A percentile compares a stretch with the other conserved stretches of the same genome.
Conservation (phyloP, 2,797 vertebrate species). For the Vireo griseus region DNA sequence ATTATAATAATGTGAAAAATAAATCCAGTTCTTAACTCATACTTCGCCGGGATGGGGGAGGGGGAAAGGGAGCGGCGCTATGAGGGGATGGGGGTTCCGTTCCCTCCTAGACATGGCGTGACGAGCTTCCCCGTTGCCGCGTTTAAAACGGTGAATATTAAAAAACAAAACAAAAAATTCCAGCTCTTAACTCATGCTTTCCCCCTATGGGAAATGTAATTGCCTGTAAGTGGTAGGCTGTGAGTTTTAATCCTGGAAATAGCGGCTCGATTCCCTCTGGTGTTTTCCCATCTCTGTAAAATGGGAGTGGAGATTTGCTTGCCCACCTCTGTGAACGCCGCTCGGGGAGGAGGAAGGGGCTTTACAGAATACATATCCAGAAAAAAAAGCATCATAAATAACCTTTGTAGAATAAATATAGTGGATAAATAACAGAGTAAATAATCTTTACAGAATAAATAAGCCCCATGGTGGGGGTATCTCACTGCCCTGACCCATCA, state of each 20-base stretch:
- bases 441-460: neutral
- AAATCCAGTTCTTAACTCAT: neutral
- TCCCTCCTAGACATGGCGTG: neutral
- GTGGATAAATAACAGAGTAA: neutral
- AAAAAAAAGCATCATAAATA: neutral
- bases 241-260: neutral
- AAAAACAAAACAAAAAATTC: no score
- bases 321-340: neutral
- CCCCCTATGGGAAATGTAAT: neutral
- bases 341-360: neutral
- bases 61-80: accelerated
- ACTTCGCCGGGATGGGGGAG: neutral
- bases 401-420: neutral
- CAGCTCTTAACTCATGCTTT: neutral
- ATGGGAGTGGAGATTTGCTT: neutral
- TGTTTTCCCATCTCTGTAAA: neutral
- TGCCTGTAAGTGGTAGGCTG: neutral
- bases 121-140: neutral
- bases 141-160: neutral
- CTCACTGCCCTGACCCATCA: neutral
- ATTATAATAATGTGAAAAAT: neutral
- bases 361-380: neutral
- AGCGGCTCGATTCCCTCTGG: neutral
- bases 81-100: neutral
- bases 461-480: accelerated